Conservation (phyloP, 2,888 invertebrate genomes). For the Tortricodes alternella region DNA sequence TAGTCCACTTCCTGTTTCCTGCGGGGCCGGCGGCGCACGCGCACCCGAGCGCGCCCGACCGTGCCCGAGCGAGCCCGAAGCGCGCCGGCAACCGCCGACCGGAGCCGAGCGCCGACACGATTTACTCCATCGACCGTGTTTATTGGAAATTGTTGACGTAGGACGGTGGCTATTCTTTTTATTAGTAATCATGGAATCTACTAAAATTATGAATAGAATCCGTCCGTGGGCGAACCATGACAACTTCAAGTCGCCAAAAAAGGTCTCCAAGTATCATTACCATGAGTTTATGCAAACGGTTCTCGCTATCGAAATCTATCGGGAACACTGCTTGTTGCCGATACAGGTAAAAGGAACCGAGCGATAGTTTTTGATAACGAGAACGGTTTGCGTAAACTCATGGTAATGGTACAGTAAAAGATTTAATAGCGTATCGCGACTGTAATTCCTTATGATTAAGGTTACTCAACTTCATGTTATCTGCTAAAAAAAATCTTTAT, state of each 20-base stretch:
- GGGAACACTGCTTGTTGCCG: too few relatives aligned
- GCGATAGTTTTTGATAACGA: too few relatives aligned
- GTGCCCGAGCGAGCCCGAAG: slow-evolving; percentile 48
- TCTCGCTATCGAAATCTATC: too few relatives aligned
- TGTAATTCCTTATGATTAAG: too few relatives aligned
- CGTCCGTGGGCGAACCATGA: too few relatives aligned
- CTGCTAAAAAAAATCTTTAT: too few relatives aligned
- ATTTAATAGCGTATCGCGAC: too few relatives aligned
- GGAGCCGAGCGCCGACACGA: slow-evolving; percentile 3
- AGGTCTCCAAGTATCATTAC: not conserved
- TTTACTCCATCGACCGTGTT: slow-evolving; percentile 8
- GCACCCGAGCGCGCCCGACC: slow-evolving; percentile 66
- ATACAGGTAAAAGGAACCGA: too few relatives aligned
- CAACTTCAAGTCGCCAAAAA: not conserved
- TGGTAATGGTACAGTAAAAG: too few relatives aligned
- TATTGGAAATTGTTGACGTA: slow-evolving; percentile 17
- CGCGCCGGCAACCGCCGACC: slow-evolving; percentile 37
- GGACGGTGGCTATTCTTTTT: not conserved
- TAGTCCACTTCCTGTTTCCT: slow-evolving; percentile 83
- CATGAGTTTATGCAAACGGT: too few relatives aligned
- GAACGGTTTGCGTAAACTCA: too few relatives aligned
- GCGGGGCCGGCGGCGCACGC: slow-evolving; percentile 74
- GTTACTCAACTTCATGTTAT: too few relatives aligned
- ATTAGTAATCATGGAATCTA: not conserved
- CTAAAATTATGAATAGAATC: not conserved